phyloP scores from a whole-genome alignment of 2,797 vertebrate species.

The Gymnoscopelus braueri region DNA sequence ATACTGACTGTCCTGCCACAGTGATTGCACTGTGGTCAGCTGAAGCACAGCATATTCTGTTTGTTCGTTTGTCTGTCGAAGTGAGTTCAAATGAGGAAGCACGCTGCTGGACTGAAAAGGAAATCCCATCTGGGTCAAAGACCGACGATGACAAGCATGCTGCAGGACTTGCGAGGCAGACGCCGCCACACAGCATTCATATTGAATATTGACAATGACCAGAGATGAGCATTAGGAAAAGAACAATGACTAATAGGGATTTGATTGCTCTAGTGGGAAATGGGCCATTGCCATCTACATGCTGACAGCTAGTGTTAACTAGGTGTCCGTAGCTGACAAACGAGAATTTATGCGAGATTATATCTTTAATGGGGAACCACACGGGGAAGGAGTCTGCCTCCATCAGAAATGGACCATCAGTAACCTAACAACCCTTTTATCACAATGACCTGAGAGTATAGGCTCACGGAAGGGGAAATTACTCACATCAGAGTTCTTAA shows the following conservation, averaged over 20 bases:
- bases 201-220: too few species aligned
- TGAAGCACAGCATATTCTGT: background rate
- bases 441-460: slow-evolving; percentile 42
- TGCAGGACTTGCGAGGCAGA: too few species aligned
- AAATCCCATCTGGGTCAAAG: background rate
- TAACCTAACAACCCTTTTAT: slow-evolving; percentile 52
- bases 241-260: too few species aligned
- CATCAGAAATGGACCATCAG: slow-evolving; percentile 45
- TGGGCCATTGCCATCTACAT: too few species aligned
- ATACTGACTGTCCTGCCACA: slow-evolving; percentile 74
- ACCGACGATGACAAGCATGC: too few species aligned
- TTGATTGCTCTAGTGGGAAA: too few species aligned
- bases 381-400: slow-evolving; percentile 27
- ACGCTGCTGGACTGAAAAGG: slow-evolving; percentile 7
- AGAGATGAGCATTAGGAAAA: too few species aligned
- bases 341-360: slow-evolving; percentile 2
- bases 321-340: slow-evolving; percentile 28
- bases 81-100: background rate
- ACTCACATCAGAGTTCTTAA: slow-evolving; percentile 22
- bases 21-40: background rate
- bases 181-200: too few species aligned
- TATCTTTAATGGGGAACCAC: slow-evolving; percentile 37
- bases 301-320: slow-evolving; percentile 5
- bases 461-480: slow-evolving; percentile 35
- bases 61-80: background rate